Base-by-base conservation (phyloP, 1,140 invertebrate species). In the Popillia japonica region DNA sequence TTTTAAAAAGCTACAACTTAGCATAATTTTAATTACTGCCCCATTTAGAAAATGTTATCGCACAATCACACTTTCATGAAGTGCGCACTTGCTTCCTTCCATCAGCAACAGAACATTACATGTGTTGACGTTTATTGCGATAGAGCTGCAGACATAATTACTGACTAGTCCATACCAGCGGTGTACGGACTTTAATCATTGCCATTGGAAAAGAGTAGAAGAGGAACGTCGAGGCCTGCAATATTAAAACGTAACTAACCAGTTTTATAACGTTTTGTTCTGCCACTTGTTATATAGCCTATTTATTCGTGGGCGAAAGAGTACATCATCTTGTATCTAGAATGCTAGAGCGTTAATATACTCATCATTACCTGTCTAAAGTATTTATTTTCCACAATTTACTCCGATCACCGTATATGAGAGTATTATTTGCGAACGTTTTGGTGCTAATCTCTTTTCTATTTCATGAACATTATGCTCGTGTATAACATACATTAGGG, bases 191-290 rank as follows among this genome's bases (percentile, higher is more conserved):
- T 68, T 68, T 68, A 68, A 34, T 68, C 61, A 55, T 27, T 68
- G 27, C 20, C 11, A 68, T 68, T 68, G 6, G 14, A 27, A 68
- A 68, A 23, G 7, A 68, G 8, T 3, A 68, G 61, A 68, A 68
- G 27, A 68, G 20, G 61, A 34, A 68, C 27, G 7, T 23, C 61
- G 22, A 68, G 27, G 9, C 61, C 61, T 9, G 61, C 22, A 27
- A 34, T 68, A 68, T 14, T 68, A 27, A 68, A 68, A 68, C 61
- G 61, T 68, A 68, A 68, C 61, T 68, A 68, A 68, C 61, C 61
- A 22, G 61, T 68, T 68, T 68, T 22, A 20, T 34, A 68, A 27
- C 61, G 61, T 68, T 68, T 68, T 68, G 61, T 68, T 68, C 8
- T 68, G 61, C 61, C 8, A 27, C 61, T 68, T 68, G 23, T 34